phyloP scores from a whole-genome alignment of 1,140 invertebrate genomes.

The Drosophila seguyi region DNA sequence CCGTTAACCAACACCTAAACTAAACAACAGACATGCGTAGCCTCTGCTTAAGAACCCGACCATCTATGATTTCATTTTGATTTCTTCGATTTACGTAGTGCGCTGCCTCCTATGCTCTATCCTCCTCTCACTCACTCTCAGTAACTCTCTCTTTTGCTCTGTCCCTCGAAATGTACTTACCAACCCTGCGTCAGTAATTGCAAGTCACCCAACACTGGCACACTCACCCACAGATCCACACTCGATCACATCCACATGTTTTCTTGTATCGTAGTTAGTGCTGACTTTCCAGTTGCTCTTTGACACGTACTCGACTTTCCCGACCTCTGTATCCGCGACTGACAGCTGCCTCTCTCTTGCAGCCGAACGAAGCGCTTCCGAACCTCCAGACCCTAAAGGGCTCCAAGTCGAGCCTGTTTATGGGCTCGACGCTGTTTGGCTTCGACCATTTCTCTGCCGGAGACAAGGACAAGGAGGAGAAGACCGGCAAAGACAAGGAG shows the following conservation, averaged over 20 bases:
- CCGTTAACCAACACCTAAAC: conserved; percentile 50
- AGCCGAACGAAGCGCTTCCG: conserved; percentile 85
- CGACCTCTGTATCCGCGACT: conserved; percentile 18
- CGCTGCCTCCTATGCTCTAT: conserved; percentile 47
- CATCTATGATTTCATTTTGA: conserved; percentile 27
- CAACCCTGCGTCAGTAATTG: conserved; percentile 56
- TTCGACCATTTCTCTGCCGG: conserved; percentile 64
- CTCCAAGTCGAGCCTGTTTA: conserved; percentile 86
- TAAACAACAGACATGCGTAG: conserved; percentile 48
- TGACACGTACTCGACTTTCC: conserved; percentile 56
- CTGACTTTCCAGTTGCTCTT: conserved; percentile 80
- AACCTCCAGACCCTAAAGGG: conserved; percentile 87
- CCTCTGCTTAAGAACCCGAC: conserved; percentile 50
- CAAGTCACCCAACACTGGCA: conserved; percentile 54
- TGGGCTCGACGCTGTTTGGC: conserved; percentile 80
- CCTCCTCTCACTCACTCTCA: conserved; percentile 20
- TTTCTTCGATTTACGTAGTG: conserved; percentile 58
- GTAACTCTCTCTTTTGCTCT: conserved; percentile 20
- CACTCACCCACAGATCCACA: conserved; percentile 32
- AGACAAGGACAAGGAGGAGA: conserved; percentile 68
- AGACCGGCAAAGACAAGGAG: conserved; percentile 72
- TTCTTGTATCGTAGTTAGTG: conserved; percentile 83
- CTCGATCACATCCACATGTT: conserved; percentile 62
- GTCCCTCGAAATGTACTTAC: conserved; percentile 40
- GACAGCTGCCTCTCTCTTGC: conserved; percentile 57